Evolutionary conservation across 1,140 invertebrate genomes (phyloP), one percentile per base, ranked within the genome.

Genomic region (Diprion similis): DNA sequence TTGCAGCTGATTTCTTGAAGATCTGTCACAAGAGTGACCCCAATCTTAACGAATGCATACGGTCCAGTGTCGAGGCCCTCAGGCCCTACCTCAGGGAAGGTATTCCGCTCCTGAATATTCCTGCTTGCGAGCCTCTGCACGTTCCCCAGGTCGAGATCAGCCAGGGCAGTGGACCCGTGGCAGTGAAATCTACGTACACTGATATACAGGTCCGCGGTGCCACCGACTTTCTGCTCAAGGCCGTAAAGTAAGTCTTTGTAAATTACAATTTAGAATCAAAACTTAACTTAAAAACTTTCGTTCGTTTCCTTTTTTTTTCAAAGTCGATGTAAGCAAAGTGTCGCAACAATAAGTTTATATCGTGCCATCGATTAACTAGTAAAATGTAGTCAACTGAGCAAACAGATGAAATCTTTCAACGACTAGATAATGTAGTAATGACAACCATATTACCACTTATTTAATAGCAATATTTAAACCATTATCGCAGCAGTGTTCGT

Each of bases 41-140:
- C 9, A 73, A 86, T 69, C 46, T 88, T 47, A 84, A 83, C 76
- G 82, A 86, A 46, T 88, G 86, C 73, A 73, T 89, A n/a, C 84
- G 81, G 67, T 24, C 75, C 8, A 87, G 89, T 76, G 72, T 88
- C 75, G 75, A 91, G 80, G 70, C 78, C 69, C 73, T 92, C 79
- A 82, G 86, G 82, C 84, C 91, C 76, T 77, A 89, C 79, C 76
- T 92, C 18, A 87, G 82, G 3, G 79, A 83, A 82, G 92, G 92
- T 15, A 89, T 93, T 48, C 89, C 90, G 17, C 88, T 89, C 75
- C 89, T 91, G 46, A 85, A 85, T 10, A 89, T 93, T 48, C 92
- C 92, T 8, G 83, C 90, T 3, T 92, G 90, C 73, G 92, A 94
- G 77, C 92, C 92, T 0, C 82, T 93, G n/a, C 48, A 83, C 0